phyloP scores from a whole-genome alignment of 2,797 vertebrate genomes.

The Pangasius mekongensis region DNA sequence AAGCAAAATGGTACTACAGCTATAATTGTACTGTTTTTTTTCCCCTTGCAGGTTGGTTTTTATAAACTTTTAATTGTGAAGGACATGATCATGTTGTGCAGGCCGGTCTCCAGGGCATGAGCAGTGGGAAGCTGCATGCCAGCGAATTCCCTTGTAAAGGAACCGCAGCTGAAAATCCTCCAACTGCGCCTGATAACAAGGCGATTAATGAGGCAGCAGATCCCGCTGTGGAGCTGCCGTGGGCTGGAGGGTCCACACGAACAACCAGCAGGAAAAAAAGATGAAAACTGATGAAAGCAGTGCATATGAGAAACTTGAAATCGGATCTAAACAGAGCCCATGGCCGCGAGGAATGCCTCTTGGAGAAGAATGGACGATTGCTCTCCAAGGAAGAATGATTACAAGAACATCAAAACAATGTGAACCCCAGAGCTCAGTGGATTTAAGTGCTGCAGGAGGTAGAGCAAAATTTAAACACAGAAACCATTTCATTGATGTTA shows the following conservation, averaged over 20 bases:
- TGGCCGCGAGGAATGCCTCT: background rate
- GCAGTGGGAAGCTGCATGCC: background rate
- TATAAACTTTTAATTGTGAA: constrained; percentile 8
- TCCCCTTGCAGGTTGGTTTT: background rate
- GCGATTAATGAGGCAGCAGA: constrained; percentile 30
- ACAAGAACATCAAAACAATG: too few species aligned
- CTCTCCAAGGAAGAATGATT: background rate
- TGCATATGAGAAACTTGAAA: background rate
- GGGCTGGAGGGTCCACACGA: constrained; percentile 8
- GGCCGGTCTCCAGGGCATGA: background rate
- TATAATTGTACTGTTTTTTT: background rate
- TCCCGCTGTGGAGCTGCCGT: constrained; percentile 18
- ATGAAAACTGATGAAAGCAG: background rate
- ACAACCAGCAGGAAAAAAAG: background rate
- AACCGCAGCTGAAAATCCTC: constrained; percentile 21
- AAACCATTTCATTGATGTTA: background rate
- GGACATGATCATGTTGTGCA: background rate
- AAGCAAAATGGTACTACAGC: too few species aligned
- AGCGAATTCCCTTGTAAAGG: constrained; percentile 18
- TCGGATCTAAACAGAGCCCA: background rate
- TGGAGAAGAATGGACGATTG: background rate
- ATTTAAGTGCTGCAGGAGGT: background rate
- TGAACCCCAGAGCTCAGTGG: background rate
- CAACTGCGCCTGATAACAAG: constrained; percentile 30
- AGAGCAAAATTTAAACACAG: background rate